phyloP scores from a whole-genome alignment of 2,797 vertebrate species.

The Ispidina lecontei region DNA sequence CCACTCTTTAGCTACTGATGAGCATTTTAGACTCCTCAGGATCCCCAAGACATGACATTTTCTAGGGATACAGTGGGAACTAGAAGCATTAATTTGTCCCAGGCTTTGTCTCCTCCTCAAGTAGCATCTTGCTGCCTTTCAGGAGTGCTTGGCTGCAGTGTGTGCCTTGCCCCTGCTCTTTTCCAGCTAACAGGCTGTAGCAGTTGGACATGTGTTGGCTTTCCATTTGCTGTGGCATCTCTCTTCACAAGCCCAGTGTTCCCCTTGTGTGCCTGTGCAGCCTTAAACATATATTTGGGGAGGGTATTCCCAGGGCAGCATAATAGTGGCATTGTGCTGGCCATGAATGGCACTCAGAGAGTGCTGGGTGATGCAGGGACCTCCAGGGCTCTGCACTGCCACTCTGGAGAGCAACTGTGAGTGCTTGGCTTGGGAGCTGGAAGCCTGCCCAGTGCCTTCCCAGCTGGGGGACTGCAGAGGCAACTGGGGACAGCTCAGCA shows the following conservation, averaged over 20 bases:
- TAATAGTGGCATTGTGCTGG: slow-evolving; percentile 1
- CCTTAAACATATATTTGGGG: slow-evolving; percentile 67
- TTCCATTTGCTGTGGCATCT: background rate
- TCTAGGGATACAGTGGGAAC: background rate
- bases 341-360: slow-evolving; percentile 28
- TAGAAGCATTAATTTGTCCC: background rate
- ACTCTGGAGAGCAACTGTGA: background rate
- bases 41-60: background rate
- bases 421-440: background rate
- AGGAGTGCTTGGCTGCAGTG: fast-evolving
- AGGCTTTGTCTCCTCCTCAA: background rate
- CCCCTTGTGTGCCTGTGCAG: background rate
- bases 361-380: background rate
- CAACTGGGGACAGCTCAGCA: background rate
- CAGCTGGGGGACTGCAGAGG: background rate
- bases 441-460: background rate
- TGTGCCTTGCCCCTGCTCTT: fast-evolving
- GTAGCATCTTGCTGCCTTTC: background rate
- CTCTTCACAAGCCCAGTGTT: background rate
- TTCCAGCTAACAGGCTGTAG: background rate
- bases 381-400: background rate
- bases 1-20: background rate
- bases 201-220: background rate
- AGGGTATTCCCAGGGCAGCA: background rate
- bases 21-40: background rate